Conservation (phyloP, 1,140 invertebrate species). For the Eufriesea mexicana region DNA sequence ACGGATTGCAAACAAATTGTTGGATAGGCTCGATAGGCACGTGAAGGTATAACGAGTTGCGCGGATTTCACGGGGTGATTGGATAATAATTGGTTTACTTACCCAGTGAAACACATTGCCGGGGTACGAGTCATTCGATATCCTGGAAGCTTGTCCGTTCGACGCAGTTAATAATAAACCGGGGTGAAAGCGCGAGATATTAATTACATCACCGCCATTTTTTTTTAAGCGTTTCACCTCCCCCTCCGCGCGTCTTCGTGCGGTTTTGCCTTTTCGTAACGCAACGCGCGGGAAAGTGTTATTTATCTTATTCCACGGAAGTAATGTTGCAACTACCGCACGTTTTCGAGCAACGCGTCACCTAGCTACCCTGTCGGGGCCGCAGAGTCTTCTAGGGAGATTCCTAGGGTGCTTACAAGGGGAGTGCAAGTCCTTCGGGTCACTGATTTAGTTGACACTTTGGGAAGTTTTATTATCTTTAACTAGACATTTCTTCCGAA, state of each 20-base stretch:
- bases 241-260: neutral
- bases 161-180: slow-evolving; percentile 40
- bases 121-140: slow-evolving; percentile 44
- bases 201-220: slow-evolving; percentile 51
- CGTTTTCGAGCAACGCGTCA: neutral
- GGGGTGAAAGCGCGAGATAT: slow-evolving; percentile 58
- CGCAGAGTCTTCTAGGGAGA: too few relatives aligned
- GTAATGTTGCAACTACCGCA: slow-evolving; percentile 7
- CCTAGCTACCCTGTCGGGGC: neutral
- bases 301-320: slow-evolving; percentile 47
- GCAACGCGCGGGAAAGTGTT: slow-evolving; percentile 9
- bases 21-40: neutral
- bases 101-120: slow-evolving; percentile 34
- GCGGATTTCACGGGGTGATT: slow-evolving; percentile 29
- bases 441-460: too few relatives aligned
- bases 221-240: slow-evolving; percentile 16
- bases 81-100: slow-evolving; percentile 48
- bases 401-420: too few relatives aligned
- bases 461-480: too few relatives aligned
- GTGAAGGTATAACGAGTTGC: neutral
- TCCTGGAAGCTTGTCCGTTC: slow-evolving; percentile 25
- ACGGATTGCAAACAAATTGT: neutral
- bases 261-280: slow-evolving; percentile 35
- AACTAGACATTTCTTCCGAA: too few relatives aligned
- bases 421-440: too few relatives aligned